phyloP scores from a whole-genome alignment of 2,888 invertebrate genomes.

The Chorisops tibialis region DNA sequence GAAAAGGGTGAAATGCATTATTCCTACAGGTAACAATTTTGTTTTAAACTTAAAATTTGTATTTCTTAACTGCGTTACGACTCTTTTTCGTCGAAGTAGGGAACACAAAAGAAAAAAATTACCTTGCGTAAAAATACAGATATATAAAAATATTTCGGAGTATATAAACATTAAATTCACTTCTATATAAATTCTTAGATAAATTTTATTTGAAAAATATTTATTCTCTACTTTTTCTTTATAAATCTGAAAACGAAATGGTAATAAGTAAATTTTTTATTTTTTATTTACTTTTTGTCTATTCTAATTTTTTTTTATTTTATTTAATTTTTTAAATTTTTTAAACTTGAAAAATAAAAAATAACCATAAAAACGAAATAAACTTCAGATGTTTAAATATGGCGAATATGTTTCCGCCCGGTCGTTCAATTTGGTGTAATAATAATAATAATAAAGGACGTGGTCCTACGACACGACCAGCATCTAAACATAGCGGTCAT shows the following conservation, averaged over 20 bases:
- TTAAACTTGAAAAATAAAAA: background rate
- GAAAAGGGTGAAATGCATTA: constrained; percentile 60
- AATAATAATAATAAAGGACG: constrained; percentile 46
- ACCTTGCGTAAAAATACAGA: background rate
- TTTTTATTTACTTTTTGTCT: constrained; percentile 3
- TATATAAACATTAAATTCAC: background rate
- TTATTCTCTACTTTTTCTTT: background rate
- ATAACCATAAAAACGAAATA: constrained; percentile 23
- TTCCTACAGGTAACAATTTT: constrained; percentile 71
- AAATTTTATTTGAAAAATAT: background rate
- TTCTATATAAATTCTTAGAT: background rate
- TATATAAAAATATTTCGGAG: background rate
- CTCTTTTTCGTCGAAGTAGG: background rate
- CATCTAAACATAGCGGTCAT: constrained; percentile 45
- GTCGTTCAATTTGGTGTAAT: constrained; percentile 52
- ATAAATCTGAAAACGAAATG: constrained; percentile 37
- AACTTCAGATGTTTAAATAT: constrained; percentile 46
- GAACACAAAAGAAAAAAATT: background rate
- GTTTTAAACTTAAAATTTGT: background rate
- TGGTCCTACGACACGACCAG: constrained; percentile 49
- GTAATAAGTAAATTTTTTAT: background rate
- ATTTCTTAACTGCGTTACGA: background rate
- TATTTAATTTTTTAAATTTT: background rate
- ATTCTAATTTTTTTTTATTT: background rate
- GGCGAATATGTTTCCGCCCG: constrained; percentile 49